Percentiles rank a stretch among this genome's conserved stretches.
Evolutionary conservation across 2,797 vertebrate species (phyloP).

Genomic region (Emys orbicularis): DNA sequence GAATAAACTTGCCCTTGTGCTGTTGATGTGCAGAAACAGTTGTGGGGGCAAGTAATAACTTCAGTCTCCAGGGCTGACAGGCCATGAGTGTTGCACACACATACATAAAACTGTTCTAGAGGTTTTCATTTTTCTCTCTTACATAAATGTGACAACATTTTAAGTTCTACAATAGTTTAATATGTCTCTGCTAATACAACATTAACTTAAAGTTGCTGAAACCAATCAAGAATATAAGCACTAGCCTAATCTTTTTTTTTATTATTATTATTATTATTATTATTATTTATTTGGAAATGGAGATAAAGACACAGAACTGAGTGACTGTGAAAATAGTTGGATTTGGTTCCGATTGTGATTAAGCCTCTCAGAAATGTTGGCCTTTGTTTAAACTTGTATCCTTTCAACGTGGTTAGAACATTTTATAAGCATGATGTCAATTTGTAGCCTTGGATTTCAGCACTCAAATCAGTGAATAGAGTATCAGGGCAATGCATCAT

Average conservation of each 20-base stretch:
- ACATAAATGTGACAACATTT: too few relatives aligned
- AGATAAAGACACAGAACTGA: neutral
- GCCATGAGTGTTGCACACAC: neutral
- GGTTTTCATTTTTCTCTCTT: neutral
- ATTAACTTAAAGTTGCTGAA: neutral
- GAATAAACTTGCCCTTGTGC: too few relatives aligned
- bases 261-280: fast-evolving
- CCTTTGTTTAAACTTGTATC: neutral
- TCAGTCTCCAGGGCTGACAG: neutral
- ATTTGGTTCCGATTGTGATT: neutral
- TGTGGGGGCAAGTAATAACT: neutral
- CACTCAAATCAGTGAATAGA: neutral
- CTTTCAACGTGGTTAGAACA: neutral
- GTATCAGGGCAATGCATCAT: neutral
- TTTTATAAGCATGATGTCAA: neutral
- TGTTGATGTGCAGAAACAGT: too few relatives aligned
- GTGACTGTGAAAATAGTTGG: neutral
- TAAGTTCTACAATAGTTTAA: neutral
- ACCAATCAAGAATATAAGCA: neutral
- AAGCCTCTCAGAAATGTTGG: neutral
- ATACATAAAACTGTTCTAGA: too few relatives aligned
- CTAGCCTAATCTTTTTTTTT: neutral
- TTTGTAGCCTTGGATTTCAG: neutral
- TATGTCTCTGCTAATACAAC: neutral
- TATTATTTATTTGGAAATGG: neutral